These are phyloP conservation scores for Drosophila merina DNA, from an alignment of 2,888 invertebrate genomes.

Conservation along the genomic window DNA sequence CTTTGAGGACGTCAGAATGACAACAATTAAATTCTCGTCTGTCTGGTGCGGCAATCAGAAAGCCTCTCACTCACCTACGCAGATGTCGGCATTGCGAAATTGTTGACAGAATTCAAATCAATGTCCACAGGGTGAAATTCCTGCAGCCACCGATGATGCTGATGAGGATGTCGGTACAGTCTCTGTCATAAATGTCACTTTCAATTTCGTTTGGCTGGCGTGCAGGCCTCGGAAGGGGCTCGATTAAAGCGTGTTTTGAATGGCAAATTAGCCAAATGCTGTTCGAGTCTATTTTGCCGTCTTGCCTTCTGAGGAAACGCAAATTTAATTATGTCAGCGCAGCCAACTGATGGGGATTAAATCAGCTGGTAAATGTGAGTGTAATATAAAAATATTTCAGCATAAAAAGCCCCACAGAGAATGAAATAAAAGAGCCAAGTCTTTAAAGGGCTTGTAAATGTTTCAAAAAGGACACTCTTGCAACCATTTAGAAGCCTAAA, in stretches of 20 bases:
- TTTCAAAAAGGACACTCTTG: too few relatives aligned
- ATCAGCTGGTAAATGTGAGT: slow-evolving; percentile 15
- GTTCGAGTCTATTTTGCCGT: slow-evolving; percentile 2
- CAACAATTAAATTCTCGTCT: slow-evolving; percentile 62
- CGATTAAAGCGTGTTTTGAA: slow-evolving; percentile 72
- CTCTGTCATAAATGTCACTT: slow-evolving; percentile 73
- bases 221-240: slow-evolving; percentile 49
- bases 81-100: slow-evolving; percentile 60
- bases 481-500: background rate
- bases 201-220: slow-evolving; percentile 65
- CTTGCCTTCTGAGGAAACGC: slow-evolving; percentile 33
- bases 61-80: slow-evolving; percentile 24
- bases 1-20: slow-evolving; percentile 58
- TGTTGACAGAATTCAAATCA: slow-evolving; percentile 78
- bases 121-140: slow-evolving; percentile 44
- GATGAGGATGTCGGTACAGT: slow-evolving; percentile 36
- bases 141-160: slow-evolving; percentile 37
- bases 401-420: background rate
- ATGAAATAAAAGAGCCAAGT: background rate
- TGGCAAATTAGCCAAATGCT: slow-evolving; percentile 60
- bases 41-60: slow-evolving; percentile 22
- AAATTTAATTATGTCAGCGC: slow-evolving; percentile 57
- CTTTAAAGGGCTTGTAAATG: too few relatives aligned
- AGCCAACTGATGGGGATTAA: slow-evolving; percentile 18
- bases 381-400: background rate